Evolutionary conservation across 2,797 vertebrate species (phyloP), one percentile per base, ranked within the genome.

Genomic region (Spheniscus humboldti): DNA sequence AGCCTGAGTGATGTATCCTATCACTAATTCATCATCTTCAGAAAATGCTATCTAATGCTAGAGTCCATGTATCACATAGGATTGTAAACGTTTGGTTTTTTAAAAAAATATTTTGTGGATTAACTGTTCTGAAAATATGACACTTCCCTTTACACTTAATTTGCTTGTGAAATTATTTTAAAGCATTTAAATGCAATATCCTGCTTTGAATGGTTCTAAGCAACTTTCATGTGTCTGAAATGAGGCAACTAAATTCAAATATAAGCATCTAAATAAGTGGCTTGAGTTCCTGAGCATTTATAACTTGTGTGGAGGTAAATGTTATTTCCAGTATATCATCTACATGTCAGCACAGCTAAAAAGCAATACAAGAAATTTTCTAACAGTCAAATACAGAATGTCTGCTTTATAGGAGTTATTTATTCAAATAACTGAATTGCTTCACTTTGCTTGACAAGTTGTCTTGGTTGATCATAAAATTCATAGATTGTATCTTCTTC

Each of bases 371-470:
- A 50, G 66, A 67, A 73, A 86, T 78, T 68, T 47, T 92, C 90
- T 88, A 80, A 52, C 56, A 76, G 39, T 60, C 41, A 89, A 47
- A 71, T 74, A 63, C 2, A 4, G 27, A 86, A 67, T 60, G 10
- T 74, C 41, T 88, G 20, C n/a, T 96, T 95, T 84, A 74, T 77
- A 73, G 17, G 48, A 62, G 45, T 81, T 92, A 74, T 50, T 89
- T 93, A 89, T 95, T 88, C 24, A 72, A 95, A 86, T 87, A 92
- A 88, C 52, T 91, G 80, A 90, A 78, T 94, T 93, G 85, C 39
- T 77, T 87, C 35, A 60, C 37, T 83, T 96, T 90, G 28, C 71
- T 85, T 91, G 64, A 90, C 92, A 94, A 93, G 35, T 53, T 88
- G 16, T 68, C 74, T 83, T 84, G 7, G 31, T 35, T 87, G 57